A percentile compares a stretch with the other conserved stretches of the same genome.
Conservation (phyloP, 2,113 vertebrate genomes). For the Phycodurus eques region DNA sequence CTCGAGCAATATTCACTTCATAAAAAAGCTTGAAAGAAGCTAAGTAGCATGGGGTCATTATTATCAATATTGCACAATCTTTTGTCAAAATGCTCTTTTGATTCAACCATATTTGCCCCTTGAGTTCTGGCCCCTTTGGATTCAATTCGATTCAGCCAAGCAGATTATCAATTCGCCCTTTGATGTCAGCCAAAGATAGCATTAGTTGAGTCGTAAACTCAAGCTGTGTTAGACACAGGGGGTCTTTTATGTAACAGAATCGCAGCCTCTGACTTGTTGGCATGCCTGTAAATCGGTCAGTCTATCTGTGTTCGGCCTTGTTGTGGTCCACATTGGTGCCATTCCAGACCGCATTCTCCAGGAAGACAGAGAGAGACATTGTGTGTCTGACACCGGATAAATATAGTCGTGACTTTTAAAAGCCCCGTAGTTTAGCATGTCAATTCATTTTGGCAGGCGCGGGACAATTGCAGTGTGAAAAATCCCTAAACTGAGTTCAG, state of each 20-base stretch:
- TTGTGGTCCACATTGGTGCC: constrained; percentile 54
- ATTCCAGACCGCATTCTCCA: constrained; percentile 66
- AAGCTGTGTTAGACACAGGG: constrained; percentile 18
- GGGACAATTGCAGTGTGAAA: constrained; percentile 34
- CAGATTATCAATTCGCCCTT: constrained; percentile 20
- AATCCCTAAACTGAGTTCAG: constrained; percentile 31
- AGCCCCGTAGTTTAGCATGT: constrained; percentile 46
- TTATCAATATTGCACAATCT: neutral
- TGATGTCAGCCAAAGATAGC: constrained; percentile 32
- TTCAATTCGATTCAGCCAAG: constrained; percentile 20
- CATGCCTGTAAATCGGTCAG: constrained; percentile 37
- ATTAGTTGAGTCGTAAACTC: neutral
- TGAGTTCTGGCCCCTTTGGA: constrained; percentile 7
- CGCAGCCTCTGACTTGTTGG: constrained; percentile 45
- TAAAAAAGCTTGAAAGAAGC: neutral
- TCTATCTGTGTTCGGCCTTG: constrained; percentile 58
- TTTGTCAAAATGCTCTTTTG: neutral
- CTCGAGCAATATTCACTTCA: neutral
- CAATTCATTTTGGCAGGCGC: constrained; percentile 44
- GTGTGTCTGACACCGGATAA: constrained; percentile 52
- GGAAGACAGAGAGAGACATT: constrained; percentile 57
- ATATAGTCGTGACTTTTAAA: constrained; percentile 66
- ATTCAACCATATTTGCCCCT: neutral
- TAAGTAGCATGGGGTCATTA: neutral
- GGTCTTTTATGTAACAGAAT: constrained; percentile 48